Base-by-base conservation (phyloP, 2,888 invertebrate genomes). In the Drosophila cracens region DNA sequence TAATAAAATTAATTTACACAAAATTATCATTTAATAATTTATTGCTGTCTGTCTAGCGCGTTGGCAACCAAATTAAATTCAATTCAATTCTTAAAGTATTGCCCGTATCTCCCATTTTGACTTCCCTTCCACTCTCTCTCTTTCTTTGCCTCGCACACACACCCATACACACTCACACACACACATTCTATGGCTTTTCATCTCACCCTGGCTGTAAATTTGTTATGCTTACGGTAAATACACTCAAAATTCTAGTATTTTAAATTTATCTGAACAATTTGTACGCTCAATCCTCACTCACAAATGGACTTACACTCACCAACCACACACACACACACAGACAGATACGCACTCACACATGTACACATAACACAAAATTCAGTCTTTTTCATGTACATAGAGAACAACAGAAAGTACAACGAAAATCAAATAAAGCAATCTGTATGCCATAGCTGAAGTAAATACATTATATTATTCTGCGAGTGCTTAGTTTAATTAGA, bases 341-440 rank as follows among this genome's bases (percentile, higher is more conserved):
- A 46, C 21, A 46, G 46, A 62, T 36, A 54, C 8, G 40, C 53
- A 46, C 34, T 49, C 53, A 48, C 48, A 40, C 36, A 49, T 71
- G 64, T 34, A 73, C 70, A 63, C 49, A 51, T 57, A 67, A 69
- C 68, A 54, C 52, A 69, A 84, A 79, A 74, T 82, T 87, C 84
- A 89, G 87, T 84, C 89, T 84, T 84, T 87, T 84, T 82, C 67
- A 72, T 80, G 69, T 83, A 77, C 74, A 86, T 57, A 21, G 40
- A 58, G 52, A 46, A 82, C 33, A 68, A 53, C 52, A 52, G 27
- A 43, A 36, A 38, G 51, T 57, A 48, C 58, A 79, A 67, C 10
- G 38, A 27, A 71, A 60, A 21, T 18, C 48, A 64, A 49, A 48
- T 53, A 61, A 69, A 62, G 53, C 63, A 38, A 63, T 57, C 21